Conservation (phyloP, 2,797 vertebrate species). For the Brotula barbata region DNA sequence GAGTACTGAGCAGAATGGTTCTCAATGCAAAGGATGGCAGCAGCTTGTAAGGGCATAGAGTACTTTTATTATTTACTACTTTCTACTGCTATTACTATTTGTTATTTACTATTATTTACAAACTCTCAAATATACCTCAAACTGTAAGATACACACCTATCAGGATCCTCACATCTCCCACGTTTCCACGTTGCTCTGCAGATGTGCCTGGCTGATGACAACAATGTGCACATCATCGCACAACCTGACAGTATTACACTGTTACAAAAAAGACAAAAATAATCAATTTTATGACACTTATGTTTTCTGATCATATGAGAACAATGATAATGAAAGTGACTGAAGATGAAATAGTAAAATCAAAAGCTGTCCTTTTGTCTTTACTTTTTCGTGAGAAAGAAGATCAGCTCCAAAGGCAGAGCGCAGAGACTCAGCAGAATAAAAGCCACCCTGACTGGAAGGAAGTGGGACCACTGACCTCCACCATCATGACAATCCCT, state of each 20-base stretch:
- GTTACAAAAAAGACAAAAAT: not conserved
- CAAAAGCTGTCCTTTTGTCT: no score
- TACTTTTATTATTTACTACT: no score
- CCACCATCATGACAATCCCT: conserved; percentile 10
- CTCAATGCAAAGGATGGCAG: no score
- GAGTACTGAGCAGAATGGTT: not conserved
- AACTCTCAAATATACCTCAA: no score
- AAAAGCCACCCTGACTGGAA: conserved; percentile 42
- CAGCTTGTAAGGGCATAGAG: no score
- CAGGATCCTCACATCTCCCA: not conserved
- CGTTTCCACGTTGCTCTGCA: conserved; percentile 14
- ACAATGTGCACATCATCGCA: conserved; percentile 4
- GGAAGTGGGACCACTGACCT: conserved; percentile 17
- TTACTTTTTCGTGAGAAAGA: conserved; percentile 59
- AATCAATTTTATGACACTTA: no score
- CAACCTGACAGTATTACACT: conserved; percentile 33
- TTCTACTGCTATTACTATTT: no score
- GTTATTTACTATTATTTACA: no score
- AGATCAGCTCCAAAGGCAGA: conserved; percentile 45
- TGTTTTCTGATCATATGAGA: no score
- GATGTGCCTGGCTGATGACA: not conserved
- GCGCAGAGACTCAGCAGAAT: conserved; percentile 51
- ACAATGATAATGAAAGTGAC: no score
- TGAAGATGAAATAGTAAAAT: no score
- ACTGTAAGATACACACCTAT: conserved; percentile 27